Evolutionary conservation across 2,797 vertebrate genomes (phyloP), one percentile per base, ranked within the genome.

Genomic region (Gila robusta): DNA sequence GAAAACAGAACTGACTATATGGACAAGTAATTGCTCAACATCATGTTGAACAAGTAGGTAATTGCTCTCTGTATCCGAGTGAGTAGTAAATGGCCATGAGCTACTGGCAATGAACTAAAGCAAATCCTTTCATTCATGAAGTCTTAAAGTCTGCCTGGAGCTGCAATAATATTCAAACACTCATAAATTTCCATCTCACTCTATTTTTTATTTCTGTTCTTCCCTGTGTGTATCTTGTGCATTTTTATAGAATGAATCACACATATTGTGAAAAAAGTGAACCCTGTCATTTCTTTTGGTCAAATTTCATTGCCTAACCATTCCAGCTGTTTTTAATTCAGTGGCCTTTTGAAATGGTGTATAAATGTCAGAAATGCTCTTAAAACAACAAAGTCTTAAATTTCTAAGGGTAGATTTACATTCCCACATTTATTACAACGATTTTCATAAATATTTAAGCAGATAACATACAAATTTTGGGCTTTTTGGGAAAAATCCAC

Each of bases 61-160:
- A 88, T 82, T 85, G 79, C 54, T 78, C 41, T 72, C 73, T 85
- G 54, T 72, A 54, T 35, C 35, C 35, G 35, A 35, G 69, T 49
- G 66, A 81, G 59, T 70, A 85, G 83, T 78, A 81, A 71, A 81
- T 88, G 80, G 66, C 83, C 66, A 78, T 64, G 49, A 79, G 83
- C 83, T 67, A 85, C 35, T 82, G 54, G 32, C 72, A 85, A n/a
- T 17, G 26, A 72, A 47, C n/a, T 56, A 70, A 56, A 69, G 41
- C 41, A 72, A 82, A 77, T 54, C 79, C 19, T 39, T 49, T 74
- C 62, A 84, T 84, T 80, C 37, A 56, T 49, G 11, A 79, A 79
- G 35, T 66, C 72, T 59, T 82, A 47, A 78, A 49, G 37, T 74
- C 59, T 56, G 77, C 77, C 82, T 32, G 56, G 39, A 84, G 86